Evolutionary conservation across 1,140 invertebrate genomes (phyloP).

Genomic region (Acarapis woodi): DNA sequence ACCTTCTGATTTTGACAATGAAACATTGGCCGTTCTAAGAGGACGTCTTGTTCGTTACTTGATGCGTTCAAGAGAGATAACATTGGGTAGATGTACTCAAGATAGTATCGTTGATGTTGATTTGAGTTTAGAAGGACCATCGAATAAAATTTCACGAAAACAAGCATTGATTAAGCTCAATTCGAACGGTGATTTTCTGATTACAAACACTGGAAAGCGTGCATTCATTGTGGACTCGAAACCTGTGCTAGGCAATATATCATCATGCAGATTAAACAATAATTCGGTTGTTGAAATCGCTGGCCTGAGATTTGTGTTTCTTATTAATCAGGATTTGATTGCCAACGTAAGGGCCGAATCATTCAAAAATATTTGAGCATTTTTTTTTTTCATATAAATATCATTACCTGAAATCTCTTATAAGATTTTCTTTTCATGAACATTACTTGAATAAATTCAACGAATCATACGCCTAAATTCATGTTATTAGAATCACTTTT

Average conservation of each 20-base stretch:
- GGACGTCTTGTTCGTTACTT: slow-evolving; percentile 72
- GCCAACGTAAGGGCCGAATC: slow-evolving; percentile 50
- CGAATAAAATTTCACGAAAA: slow-evolving; percentile 35
- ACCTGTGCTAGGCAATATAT: slow-evolving; percentile 43
- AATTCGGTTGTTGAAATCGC: slow-evolving; percentile 84
- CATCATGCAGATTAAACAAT: slow-evolving; percentile 45
- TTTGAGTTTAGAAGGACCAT: slow-evolving; percentile 54
- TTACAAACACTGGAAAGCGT: slow-evolving; percentile 78
- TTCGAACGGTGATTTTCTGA: slow-evolving; percentile 73
- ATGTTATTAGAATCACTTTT: no score
- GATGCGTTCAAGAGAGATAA: slow-evolving; percentile 84
- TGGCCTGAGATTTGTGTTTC: slow-evolving; percentile 61
- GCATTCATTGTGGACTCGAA: slow-evolving; percentile 76
- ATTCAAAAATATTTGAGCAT: slow-evolving; percentile 31
- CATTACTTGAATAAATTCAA: no score
- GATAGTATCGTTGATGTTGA: slow-evolving; percentile 79
- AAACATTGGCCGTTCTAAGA: slow-evolving; percentile 60
- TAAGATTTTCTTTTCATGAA: no score
- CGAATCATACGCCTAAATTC: no score
- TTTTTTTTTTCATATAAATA: no score
- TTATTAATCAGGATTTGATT: slow-evolving; percentile 70
- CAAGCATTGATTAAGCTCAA: slow-evolving; percentile 65
- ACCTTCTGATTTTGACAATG: slow-evolving; percentile 34
- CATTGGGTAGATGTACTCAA: slow-evolving; percentile 58
- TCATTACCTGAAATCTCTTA: no score